Percentiles rank a stretch among this genome's conserved stretches.
phyloP scores from a whole-genome alignment of 2,888 invertebrate species.

The Mythimna albipuncta region DNA sequence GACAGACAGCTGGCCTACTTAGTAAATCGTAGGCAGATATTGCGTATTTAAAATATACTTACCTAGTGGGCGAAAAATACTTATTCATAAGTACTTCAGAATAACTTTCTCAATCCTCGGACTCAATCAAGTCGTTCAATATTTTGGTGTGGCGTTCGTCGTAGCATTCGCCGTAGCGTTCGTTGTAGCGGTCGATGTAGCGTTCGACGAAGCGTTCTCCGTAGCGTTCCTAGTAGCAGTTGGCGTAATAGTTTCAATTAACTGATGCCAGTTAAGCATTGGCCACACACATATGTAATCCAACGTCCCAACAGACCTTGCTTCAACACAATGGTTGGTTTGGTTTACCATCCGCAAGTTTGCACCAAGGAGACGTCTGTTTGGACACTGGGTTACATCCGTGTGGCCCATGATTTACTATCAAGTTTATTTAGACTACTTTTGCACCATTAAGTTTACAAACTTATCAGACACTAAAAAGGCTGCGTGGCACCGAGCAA shows the following conservation, averaged over 20 bases:
- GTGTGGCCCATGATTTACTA: background rate
- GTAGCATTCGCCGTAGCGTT: background rate
- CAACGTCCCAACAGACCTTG: no score
- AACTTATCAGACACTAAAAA: background rate
- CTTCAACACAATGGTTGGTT: no score
- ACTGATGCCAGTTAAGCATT: no score
- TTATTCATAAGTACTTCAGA: background rate
- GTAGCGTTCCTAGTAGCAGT: background rate
- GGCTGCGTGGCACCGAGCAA: background rate
- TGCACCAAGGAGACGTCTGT: no score
- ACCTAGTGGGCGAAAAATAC: constrained; percentile 3
- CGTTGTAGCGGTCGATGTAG: background rate
- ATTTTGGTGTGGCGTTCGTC: background rate
- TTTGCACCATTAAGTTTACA: background rate
- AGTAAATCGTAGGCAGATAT: constrained; percentile 12
- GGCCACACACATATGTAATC: no score
- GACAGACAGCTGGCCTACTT: constrained; percentile 35
- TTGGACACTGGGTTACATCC: no score
- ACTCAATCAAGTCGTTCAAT: background rate
- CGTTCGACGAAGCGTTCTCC: background rate
- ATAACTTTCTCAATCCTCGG: constrained; percentile 6
- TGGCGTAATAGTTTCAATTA: no score
- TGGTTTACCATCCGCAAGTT: no score
- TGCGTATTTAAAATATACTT: constrained; percentile 19
- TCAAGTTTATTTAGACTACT: no score